Evolutionary conservation across 2,113 vertebrate genomes (phyloP).

Genomic region (Tiliqua scincoides): DNA sequence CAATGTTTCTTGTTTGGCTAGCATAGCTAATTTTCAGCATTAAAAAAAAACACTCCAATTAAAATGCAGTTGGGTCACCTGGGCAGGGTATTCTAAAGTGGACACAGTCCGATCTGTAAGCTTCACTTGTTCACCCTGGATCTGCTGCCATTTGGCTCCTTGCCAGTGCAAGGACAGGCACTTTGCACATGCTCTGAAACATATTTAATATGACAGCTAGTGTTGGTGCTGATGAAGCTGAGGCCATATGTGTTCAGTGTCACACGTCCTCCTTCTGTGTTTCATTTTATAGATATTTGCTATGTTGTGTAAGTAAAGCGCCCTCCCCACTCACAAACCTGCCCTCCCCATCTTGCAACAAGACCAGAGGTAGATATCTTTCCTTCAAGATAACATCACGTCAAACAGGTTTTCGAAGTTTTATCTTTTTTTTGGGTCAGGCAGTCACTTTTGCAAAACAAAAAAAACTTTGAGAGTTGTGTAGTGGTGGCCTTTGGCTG

Average conservation of each 20-base stretch:
- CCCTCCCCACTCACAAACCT: neutral
- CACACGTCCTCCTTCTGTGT: neutral
- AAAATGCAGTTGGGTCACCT: neutral
- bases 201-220: neutral
- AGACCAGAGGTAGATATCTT: neutral
- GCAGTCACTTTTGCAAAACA: conserved; percentile 42
- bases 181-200: neutral
- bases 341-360: neutral
- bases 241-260: neutral
- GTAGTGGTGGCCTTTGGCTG: too few relatives aligned
- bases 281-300: neutral
- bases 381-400: conserved; percentile 7
- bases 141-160: neutral
- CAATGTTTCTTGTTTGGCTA: too few relatives aligned
- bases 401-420: conserved; percentile 17
- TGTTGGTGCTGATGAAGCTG: neutral
- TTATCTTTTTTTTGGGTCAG: neutral
- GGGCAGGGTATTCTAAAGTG: neutral
- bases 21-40: too few relatives aligned
- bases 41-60: neutral
- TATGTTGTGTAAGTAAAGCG: rapidly evolving
- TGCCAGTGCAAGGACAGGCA: neutral
- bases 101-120: neutral
- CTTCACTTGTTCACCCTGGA: neutral
- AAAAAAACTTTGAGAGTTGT: too few relatives aligned